Evolutionary conservation across 2,888 invertebrate species (phyloP).

Genomic region (Acleris emargana): DNA sequence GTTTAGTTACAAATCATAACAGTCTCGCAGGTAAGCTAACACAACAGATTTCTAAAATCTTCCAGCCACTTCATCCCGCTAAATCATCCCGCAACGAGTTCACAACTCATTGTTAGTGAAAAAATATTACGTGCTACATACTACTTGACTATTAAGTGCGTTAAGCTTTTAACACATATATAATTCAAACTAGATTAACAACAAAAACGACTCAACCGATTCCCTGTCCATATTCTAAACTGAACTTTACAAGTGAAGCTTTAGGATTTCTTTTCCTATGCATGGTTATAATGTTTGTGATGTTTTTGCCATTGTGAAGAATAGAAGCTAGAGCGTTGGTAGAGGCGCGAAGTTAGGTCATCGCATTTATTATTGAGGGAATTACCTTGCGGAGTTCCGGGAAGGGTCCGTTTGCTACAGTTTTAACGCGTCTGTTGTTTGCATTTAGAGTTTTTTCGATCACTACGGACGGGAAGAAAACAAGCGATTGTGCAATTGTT

Average conservation of each 20-base stretch:
- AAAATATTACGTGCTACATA: constrained; percentile 55
- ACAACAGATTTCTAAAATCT: constrained; percentile 24
- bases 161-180: constrained; percentile 80
- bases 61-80: constrained; percentile 2
- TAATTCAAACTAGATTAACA: constrained; percentile 66
- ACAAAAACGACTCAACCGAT: constrained; percentile 46
- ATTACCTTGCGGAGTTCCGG: constrained; percentile 62
- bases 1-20: no score
- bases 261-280: background rate
- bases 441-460: no score
- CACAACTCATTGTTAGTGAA: constrained; percentile 44
- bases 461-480: no score
- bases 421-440: constrained; percentile 18
- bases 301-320: constrained; percentile 44
- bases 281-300: background rate
- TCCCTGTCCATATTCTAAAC: constrained; percentile 40
- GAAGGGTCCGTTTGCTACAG: constrained; percentile 19
- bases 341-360: constrained; percentile 75
- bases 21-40: background rate
- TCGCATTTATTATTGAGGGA: constrained; percentile 81
- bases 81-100: constrained; percentile 9
- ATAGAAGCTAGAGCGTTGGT: constrained; percentile 69
- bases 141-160: constrained; percentile 71
- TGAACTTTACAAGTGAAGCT: constrained; percentile 37
- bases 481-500: no score